Conservation (phyloP, 2,113 vertebrate genomes). For the Pungitius pungitius region DNA sequence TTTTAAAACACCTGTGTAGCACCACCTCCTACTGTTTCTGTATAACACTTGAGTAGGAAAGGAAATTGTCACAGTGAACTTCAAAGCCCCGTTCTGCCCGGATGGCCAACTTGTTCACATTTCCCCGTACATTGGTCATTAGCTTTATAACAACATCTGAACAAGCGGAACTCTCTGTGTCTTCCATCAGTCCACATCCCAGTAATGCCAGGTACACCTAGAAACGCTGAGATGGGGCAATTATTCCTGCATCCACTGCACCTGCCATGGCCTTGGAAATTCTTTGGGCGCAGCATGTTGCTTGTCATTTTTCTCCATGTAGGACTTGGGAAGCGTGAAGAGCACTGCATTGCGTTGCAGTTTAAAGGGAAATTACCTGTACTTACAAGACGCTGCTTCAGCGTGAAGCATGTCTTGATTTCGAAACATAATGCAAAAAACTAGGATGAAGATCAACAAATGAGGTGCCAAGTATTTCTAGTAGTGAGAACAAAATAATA, state of each 20-base stretch:
- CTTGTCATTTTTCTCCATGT: neutral
- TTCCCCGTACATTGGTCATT: neutral
- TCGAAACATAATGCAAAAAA: slow-evolving; percentile 11
- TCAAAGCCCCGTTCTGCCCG: neutral
- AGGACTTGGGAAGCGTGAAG: neutral
- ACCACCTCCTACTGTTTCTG: neutral
- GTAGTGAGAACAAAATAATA: slow-evolving; percentile 41
- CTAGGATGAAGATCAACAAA: slow-evolving; percentile 20
- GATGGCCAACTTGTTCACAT: neutral
- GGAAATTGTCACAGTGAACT: neutral
- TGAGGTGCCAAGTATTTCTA: slow-evolving; percentile 31
- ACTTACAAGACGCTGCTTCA: neutral
- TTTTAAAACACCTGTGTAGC: neutral
- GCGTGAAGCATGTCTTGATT: slow-evolving; percentile 4
- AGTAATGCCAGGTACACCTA: slow-evolving; percentile 7
- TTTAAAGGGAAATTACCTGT: neutral
- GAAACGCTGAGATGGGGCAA: neutral
- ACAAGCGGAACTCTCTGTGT: neutral
- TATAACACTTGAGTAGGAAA: neutral
- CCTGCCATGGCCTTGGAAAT: slow-evolving; percentile 11
- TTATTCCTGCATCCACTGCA: slow-evolving; percentile 13
- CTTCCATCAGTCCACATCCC: slow-evolving; percentile 8
- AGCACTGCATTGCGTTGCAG: no score
- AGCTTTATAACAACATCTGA: slow-evolving; percentile 23
- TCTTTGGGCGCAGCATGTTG: neutral